Evolutionary conservation across 2,888 invertebrate genomes (phyloP).

Genomic region (Mythimna loreyi): DNA sequence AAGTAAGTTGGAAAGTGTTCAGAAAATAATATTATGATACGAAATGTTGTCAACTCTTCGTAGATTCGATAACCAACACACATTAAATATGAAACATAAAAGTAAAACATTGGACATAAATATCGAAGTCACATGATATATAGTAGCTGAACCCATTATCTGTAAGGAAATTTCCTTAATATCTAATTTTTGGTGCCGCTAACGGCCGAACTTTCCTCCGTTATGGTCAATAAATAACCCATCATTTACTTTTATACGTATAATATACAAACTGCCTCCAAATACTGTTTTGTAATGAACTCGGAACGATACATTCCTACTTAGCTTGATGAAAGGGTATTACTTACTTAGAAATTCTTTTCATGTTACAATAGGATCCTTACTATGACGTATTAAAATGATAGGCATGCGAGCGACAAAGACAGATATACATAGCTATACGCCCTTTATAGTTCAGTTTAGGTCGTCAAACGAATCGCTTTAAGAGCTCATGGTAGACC

Average conservation of each 20-base stretch:
- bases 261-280: conserved; percentile 56
- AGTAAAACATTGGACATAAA: conserved; percentile 56
- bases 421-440: too few relatives aligned
- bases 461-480: too few relatives aligned
- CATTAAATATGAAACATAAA: conserved; percentile 52
- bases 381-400: too few relatives aligned
- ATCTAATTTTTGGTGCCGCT: conserved; percentile 76
- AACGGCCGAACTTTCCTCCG: conserved; percentile 75
- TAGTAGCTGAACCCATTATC: conserved; percentile 52
- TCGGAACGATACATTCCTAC: conserved; percentile 26
- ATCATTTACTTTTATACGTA: conserved; percentile 68
- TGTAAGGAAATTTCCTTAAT: conserved; percentile 73
- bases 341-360: not conserved
- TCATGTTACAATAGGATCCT: not conserved
- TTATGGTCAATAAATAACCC: conserved; percentile 76
- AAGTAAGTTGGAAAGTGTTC: not conserved
- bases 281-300: conserved; percentile 54
- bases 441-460: too few relatives aligned
- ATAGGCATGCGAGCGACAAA: too few relatives aligned
- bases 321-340: conserved; percentile 7
- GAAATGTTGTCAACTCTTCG: conserved; percentile 19
- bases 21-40: not conserved
- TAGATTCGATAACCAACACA: conserved; percentile 25
- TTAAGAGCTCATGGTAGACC: too few relatives aligned
- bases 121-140: conserved; percentile 59